Evolutionary conservation across 2,888 invertebrate species (phyloP).

Genomic region (Dioctria rufipes): DNA sequence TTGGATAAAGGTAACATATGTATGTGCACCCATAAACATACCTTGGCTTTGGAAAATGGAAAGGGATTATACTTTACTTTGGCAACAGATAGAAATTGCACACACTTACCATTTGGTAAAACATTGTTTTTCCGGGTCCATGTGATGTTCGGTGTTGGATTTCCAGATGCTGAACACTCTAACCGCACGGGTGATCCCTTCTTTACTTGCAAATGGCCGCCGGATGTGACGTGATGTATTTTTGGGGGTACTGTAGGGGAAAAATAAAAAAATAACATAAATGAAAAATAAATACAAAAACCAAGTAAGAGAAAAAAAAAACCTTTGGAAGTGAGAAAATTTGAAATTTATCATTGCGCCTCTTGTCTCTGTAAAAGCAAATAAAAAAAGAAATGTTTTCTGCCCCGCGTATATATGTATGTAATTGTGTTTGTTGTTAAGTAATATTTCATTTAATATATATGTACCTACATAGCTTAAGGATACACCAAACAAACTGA

Average conservation of each 20-base stretch:
- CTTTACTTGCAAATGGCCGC: slow-evolving; percentile 74
- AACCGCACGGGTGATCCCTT: slow-evolving; percentile 80
- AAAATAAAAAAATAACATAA: slow-evolving; percentile 1
- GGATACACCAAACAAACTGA: slow-evolving; percentile 3
- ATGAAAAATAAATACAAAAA: background rate
- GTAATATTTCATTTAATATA: slow-evolving; percentile 31
- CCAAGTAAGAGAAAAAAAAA: background rate
- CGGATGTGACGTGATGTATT: slow-evolving; percentile 73
- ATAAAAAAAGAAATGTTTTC: slow-evolving; percentile 13
- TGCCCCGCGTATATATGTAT: slow-evolving; percentile 9
- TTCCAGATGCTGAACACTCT: slow-evolving; percentile 79
- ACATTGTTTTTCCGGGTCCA: slow-evolving; percentile 73
- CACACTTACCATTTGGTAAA: slow-evolving; percentile 58
- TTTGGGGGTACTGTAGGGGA: slow-evolving; percentile 72
- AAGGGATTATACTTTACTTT: too few species aligned
- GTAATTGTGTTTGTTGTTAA: background rate
- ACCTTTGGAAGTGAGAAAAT: background rate
- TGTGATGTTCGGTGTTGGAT: slow-evolving; percentile 81
- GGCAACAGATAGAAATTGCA: background rate
- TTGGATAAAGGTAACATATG: background rate
- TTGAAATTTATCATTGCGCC: slow-evolving; percentile 26
- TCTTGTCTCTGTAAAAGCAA: slow-evolving; percentile 22
- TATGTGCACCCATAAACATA: background rate
- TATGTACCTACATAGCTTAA: background rate
- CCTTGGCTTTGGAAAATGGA: too few species aligned